A percentile compares a stretch with the other conserved stretches of the same genome.
phyloP scores from a whole-genome alignment of 2,888 invertebrate species.

The Cepaea hortensis region DNA sequence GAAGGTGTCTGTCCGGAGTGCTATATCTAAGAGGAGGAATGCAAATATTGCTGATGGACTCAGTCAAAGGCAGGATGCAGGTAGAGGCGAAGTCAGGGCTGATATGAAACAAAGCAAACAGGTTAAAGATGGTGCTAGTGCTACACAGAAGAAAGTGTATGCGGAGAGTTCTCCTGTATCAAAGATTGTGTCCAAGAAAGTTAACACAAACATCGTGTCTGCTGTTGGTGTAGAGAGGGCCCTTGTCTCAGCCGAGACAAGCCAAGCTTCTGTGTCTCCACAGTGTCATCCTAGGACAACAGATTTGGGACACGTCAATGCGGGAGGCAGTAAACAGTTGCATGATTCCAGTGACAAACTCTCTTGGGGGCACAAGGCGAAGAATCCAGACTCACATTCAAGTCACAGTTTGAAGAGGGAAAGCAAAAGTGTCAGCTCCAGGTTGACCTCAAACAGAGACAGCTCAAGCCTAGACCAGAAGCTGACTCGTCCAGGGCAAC shows the following conservation, averaged over 20 bases:
- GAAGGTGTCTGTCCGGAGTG: neutral
- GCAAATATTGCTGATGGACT: neutral
- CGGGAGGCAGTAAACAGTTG: neutral
- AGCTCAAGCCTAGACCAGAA: neutral
- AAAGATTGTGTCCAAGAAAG: neutral
- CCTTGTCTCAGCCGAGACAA: neutral
- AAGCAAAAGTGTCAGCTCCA: constrained; percentile 26
- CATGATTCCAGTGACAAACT: neutral
- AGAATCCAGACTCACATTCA: constrained; percentile 20
- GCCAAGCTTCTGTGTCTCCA: constrained; percentile 5
- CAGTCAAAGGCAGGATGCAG: neutral
- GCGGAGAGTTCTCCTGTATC: neutral
- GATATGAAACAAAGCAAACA: neutral
- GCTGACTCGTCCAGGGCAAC: constrained; percentile 52
- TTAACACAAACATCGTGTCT: neutral
- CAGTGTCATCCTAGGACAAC: constrained; percentile 18
- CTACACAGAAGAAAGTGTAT: neutral
- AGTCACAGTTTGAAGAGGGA: constrained; percentile 17
- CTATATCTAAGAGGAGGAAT: neutral
- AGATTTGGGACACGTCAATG: constrained; percentile 25
- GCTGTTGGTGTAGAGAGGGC: neutral
- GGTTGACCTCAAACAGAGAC: constrained; percentile 8
- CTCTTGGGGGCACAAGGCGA: constrained; percentile 24
- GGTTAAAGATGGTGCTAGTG: neutral
- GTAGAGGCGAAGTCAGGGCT: neutral